Base-by-base conservation (phyloP, 64 coral and sea anemone species). In the Exaiptasia diaphana region DNA sequence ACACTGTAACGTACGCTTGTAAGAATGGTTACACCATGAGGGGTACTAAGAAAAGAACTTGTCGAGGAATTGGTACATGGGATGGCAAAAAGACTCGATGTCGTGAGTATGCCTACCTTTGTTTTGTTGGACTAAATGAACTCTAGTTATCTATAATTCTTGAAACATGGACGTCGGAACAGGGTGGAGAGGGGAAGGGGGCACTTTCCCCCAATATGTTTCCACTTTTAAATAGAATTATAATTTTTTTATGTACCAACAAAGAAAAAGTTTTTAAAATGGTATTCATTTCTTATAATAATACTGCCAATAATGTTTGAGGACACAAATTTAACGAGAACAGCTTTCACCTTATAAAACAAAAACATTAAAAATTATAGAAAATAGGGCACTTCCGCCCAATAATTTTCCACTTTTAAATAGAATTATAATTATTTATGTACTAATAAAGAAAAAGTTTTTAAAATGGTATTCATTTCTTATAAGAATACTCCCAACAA, bases 11-110 rank as follows among this genome's bases (percentile, higher is more conserved):
- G 28, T 88, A 78, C 44, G 15, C n/a, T 21, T 93, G 91, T 36
- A 77, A 57, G 5, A 39, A 17, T n/a, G 39, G 48, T 5, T 72
- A 83, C 25, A 83, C 17, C 1, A 40, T 82, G 13, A 23, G 64
- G 41, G 84, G 91, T n/a, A 83, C 91, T 23, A 36, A 23, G 12
- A 83, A 27, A 53, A 39, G 91, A 52, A 88, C 61, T 0, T 93
- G 91, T 25, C 68, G 91, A 72, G 85, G 85, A 7, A 88, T 65
- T 45, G 85, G 91, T 28, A 76, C 71, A 55, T 93, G 91, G 91
- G 85, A 93, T 37, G 91, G 91, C 22, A 83, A 48, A 38, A 56
- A 28, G 33, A 54, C 91, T 49, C 75, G 41, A 88, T 93, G 91
- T 34, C 88, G 91, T 93, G 55, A 83, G 91, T 93, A 39, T 72